Base-by-base conservation (phyloP, 2,888 invertebrate species). In the Tenthredo livida region DNA sequence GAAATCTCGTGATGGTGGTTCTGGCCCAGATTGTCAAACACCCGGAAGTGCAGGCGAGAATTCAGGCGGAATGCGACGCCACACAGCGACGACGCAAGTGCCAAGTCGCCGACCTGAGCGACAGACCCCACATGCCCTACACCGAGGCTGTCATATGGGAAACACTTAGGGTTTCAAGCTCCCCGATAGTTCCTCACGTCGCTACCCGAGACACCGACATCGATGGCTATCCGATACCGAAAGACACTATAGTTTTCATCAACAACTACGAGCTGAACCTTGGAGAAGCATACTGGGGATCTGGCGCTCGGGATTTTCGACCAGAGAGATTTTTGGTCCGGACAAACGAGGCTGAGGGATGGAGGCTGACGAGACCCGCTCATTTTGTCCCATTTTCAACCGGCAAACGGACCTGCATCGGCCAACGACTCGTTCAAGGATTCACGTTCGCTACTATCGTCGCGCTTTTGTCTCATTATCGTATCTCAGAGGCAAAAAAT, bases 171-270 rank as follows among this genome's bases (percentile, higher is more conserved):
- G 96, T 96, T 84, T 96, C 97, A 0, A 97, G 97, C 0, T 98
- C 98, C 0, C 98, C 98, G 0, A 98, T 98, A 85, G 98, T 98
- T 0, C 98, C 98, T 0, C 98, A 98, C 90, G 97, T 97, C 0
- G 97, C 98, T 0, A 97, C 97, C 0, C 95, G 96, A 88, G 96
- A 97, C 89, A 96, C 97, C 0, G 94, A 95, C 0, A 95, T 98
- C 6, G 95, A 96, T 67, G 97, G 97, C 0, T 97, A 95, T 89
- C 94, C 95, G 0, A 95, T 98, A 0, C 95, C 96, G 78, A 96
- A 96, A 90, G 97, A 97, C 0, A 97, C 97, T 0, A 95, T 97
- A 84, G 95, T 98, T 0, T 97, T 98, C 90, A 96, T 98, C 37
- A 98, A 98, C 90, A 98, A 97, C 90, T 97, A 97, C 91, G 96